Conservation (phyloP, 2,888 invertebrate genomes). For the Limnephilus marmoratus region DNA sequence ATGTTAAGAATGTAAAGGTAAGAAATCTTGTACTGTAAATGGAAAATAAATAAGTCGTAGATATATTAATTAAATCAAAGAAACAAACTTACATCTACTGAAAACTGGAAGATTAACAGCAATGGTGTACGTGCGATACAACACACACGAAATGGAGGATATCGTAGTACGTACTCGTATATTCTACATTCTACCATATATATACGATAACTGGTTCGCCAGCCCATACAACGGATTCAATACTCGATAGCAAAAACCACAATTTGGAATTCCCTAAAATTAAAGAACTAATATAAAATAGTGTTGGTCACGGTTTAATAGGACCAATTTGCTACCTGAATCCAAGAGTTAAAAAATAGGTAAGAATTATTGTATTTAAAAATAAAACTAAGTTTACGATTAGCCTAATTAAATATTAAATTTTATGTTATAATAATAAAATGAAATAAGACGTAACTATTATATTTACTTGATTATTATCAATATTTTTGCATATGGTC, state of each 20-base stretch:
- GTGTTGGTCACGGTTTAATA: background rate
- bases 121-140: background rate
- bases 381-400: background rate
- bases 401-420: background rate
- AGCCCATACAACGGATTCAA: background rate
- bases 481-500: background rate
- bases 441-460: too few relatives aligned
- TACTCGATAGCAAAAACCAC: background rate
- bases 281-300: background rate
- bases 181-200: background rate
- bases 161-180: background rate
- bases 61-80: background rate
- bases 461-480: too few relatives aligned
- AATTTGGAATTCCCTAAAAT: background rate
- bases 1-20: too few relatives aligned
- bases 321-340: background rate
- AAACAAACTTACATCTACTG: background rate
- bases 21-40: background rate
- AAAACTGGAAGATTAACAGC: background rate
- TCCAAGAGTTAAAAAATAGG: background rate
- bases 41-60: background rate
- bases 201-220: background rate
- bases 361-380: background rate
- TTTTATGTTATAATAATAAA: too few relatives aligned
- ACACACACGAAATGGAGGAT: background rate